Base-by-base conservation (phyloP, 2,797 vertebrate species). In the Todus mexicanus region DNA sequence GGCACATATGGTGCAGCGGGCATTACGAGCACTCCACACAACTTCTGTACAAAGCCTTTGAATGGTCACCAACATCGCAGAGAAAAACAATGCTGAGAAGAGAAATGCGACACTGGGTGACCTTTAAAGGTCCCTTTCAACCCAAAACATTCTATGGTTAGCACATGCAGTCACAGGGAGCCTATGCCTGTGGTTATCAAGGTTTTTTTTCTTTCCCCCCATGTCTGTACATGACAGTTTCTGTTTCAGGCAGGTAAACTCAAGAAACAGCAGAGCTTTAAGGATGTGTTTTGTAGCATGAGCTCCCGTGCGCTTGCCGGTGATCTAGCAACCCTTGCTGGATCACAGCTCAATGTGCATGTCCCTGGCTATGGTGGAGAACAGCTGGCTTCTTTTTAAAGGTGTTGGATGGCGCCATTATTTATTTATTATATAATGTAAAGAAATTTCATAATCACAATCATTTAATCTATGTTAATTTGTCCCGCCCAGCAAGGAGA, bases 171-270 rank as follows among this genome's bases (percentile, higher is more conserved):
- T 20, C 29, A 12, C 0, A 1, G 26, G 7, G 6, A 60, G 8
- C 31, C 17, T 9, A 0, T 80, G 75, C 50, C 71, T 59, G 68
- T 69, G 51, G 14, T 54, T 35, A 3, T 10, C 29, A 22, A 31
- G 7, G 22, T 10, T 43, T 10, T 20, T 47, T 11, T 53, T 3
- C 6, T 15, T n/a, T 4, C 8, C 6, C 31, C 10, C 20, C 10
- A 0, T 4, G 7, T 11, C 35, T 1, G 0, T 10, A 10, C 2
- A 3, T 4, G 4, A 0, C 20, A 5, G 29, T 91, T 74, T 26
- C n/a, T 1, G 0, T 35, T 60, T n/a, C 9, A 15, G 23, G 84
- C 50, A n/a, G 45, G 27, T 56, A 1, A 7, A 35, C 37, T 31
- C 29, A 11, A 33, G 29, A 7, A 20, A 22, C n/a, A 5, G 64